Conservation (phyloP, 1,140 invertebrate species). For the Macrocentrus cingulum region DNA sequence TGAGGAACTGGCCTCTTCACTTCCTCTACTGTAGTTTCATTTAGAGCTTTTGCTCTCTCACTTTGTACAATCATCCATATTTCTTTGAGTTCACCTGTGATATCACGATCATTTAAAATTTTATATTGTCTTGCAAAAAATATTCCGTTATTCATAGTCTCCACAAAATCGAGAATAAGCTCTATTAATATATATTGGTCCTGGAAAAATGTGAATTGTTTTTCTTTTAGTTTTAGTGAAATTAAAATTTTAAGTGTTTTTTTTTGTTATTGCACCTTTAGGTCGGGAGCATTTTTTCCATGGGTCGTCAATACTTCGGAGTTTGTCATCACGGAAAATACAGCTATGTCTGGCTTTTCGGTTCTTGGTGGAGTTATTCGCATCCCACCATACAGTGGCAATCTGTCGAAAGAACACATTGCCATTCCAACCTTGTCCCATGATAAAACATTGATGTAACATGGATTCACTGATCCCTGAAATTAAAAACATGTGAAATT, state of each 20-base stretch:
- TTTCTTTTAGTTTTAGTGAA: too few species aligned
- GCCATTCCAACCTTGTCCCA: slow-evolving; percentile 72
- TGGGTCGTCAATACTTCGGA: slow-evolving; percentile 67
- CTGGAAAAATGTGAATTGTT: too few species aligned
- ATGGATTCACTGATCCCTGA: slow-evolving; percentile 48
- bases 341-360: slow-evolving; percentile 62
- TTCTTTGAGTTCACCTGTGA: slow-evolving; percentile 72
- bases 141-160: slow-evolving; percentile 68
- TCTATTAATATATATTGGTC: slow-evolving; percentile 67
- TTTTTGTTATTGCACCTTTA: slow-evolving; percentile 54
- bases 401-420: slow-evolving; percentile 63
- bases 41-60: slow-evolving; percentile 61
- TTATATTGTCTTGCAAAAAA: slow-evolving; percentile 62
- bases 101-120: slow-evolving; percentile 69
- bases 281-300: slow-evolving; percentile 68
- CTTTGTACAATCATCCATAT: slow-evolving; percentile 70
- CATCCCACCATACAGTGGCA: slow-evolving; percentile 72
- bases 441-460: slow-evolving; percentile 70
- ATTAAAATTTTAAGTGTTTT: too few species aligned
- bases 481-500: too few species aligned
- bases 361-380: slow-evolving; percentile 65
- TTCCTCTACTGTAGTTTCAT: slow-evolving; percentile 47
- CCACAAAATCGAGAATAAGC: slow-evolving; percentile 70
- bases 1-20: slow-evolving; percentile 33
- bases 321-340: slow-evolving; percentile 73